Conservation (phyloP, 1,140 invertebrate species). For the Archegozetes longisetosus region DNA sequence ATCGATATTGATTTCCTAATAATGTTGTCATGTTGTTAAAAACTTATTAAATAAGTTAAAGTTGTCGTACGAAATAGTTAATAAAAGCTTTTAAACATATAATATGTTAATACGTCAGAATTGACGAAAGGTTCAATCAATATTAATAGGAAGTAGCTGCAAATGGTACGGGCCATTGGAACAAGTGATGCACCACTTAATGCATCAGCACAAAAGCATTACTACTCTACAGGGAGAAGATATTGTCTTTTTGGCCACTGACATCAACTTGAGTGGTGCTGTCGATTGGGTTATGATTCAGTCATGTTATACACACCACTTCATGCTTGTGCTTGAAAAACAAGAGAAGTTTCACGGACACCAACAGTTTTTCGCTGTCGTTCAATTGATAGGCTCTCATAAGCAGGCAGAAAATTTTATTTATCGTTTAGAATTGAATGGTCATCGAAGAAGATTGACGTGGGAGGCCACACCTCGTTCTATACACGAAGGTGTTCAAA, state of each 20-base stretch:
- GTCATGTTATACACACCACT: constrained; percentile 95
- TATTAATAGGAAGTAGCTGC: constrained; percentile 73
- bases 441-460: constrained; percentile 74
- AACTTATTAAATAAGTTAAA: too few species aligned
- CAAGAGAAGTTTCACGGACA: constrained; percentile 95
- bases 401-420: constrained; percentile 99
- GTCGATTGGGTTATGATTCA: constrained; percentile 99
- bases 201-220: constrained; percentile 96
- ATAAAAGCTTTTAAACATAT: too few species aligned
- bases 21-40: too few species aligned
- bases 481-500: constrained; percentile 95
- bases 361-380: constrained; percentile 98
- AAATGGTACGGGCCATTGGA: constrained; percentile 95
- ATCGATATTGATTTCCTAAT: too few species aligned
- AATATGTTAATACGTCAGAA: too few species aligned
- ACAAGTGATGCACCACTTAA: constrained; percentile 92
- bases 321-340: constrained; percentile 98
- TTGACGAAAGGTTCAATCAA: too few species aligned
- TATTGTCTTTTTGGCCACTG: constrained; percentile 97
- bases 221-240: constrained; percentile 92
- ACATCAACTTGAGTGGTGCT: constrained; percentile 96
- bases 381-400: constrained; percentile 92
- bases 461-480: constrained; percentile 98
- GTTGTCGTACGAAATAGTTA: too few species aligned
- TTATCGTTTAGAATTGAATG: constrained; percentile 88